Evolutionary conservation across 2,888 invertebrate species (phyloP).

Genomic region (Andrena chrysosceles): DNA sequence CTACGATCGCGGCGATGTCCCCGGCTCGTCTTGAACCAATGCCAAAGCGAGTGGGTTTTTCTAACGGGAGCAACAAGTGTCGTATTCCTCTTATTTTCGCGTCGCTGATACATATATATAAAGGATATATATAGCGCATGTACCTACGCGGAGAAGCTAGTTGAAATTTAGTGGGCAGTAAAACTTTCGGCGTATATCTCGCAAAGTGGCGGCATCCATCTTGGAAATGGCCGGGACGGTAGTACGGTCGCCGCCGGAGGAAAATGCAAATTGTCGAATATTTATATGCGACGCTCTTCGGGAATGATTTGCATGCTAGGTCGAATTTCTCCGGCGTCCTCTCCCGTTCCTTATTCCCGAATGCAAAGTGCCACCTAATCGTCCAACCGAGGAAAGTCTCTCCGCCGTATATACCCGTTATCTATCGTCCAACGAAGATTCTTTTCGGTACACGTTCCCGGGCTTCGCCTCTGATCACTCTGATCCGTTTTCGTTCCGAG

Average conservation of each 20-base stretch:
- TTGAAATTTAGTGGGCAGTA: constrained; percentile 82
- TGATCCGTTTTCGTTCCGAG: neutral
- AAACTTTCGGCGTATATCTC: constrained; percentile 82
- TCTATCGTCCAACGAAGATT: constrained; percentile 4
- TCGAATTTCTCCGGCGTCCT: constrained; percentile 52
- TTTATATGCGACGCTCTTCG: constrained; percentile 75
- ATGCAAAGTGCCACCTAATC: constrained; percentile 58
- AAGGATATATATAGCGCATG: constrained; percentile 19
- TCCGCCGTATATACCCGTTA: constrained; percentile 13
- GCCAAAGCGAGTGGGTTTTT: constrained; percentile 52
- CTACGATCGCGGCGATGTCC: constrained; percentile 29
- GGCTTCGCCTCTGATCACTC: neutral
- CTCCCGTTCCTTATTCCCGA: constrained; percentile 47
- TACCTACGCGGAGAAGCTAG: constrained; percentile 70
- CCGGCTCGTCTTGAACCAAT: constrained; percentile 35
- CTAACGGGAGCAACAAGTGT: constrained; percentile 78
- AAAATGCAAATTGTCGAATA: constrained; percentile 82
- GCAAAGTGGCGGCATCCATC: constrained; percentile 82
- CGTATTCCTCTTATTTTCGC: constrained; percentile 75
- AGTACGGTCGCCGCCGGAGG: constrained; percentile 63
- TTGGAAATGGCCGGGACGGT: constrained; percentile 78
- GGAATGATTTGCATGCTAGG: constrained; percentile 70
- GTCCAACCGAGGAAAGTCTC: constrained; percentile 47
- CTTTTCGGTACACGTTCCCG: neutral
- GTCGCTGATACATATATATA: constrained; percentile 62